phyloP scores from a whole-genome alignment of 2,113 vertebrate genomes.

The Ammodramus savannarum region DNA sequence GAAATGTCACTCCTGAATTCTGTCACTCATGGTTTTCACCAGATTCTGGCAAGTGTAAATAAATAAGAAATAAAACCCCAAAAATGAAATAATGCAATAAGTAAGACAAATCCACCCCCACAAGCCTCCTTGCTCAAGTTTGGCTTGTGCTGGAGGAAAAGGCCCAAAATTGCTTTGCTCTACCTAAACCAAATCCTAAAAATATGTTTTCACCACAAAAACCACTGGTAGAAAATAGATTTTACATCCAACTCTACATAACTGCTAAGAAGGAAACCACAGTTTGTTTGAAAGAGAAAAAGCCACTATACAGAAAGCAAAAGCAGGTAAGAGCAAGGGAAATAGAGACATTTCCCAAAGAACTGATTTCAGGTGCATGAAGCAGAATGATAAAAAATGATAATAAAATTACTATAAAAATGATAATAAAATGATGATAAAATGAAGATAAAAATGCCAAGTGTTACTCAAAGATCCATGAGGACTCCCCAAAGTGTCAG shows the following conservation, averaged over 20 bases:
- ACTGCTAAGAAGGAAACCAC: not conserved
- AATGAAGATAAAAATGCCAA: not conserved
- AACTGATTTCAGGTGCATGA: not conserved
- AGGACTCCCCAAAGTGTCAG: not conserved
- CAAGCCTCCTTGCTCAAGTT: not conserved
- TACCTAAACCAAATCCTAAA: not conserved
- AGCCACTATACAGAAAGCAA: not conserved
- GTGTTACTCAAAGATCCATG: not conserved
- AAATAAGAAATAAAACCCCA: not conserved
- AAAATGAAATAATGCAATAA: not conserved
- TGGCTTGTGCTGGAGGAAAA: not conserved
- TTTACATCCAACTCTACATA: not conserved
- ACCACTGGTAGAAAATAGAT: not conserved
- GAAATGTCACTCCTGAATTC: not conserved
- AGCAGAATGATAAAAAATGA: not conserved
- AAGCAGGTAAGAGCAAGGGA: not conserved
- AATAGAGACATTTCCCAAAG: not conserved
- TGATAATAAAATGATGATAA: not conserved
- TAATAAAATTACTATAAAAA: no score
- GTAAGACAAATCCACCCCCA: not conserved
- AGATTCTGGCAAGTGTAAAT: not conserved
- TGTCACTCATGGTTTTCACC: not conserved
- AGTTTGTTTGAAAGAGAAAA: not conserved
- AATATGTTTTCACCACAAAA: not conserved
- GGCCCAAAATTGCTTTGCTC: not conserved